Evolutionary conservation across 2,797 vertebrate species (phyloP).

Genomic region (Pogoniulus pusillus): DNA sequence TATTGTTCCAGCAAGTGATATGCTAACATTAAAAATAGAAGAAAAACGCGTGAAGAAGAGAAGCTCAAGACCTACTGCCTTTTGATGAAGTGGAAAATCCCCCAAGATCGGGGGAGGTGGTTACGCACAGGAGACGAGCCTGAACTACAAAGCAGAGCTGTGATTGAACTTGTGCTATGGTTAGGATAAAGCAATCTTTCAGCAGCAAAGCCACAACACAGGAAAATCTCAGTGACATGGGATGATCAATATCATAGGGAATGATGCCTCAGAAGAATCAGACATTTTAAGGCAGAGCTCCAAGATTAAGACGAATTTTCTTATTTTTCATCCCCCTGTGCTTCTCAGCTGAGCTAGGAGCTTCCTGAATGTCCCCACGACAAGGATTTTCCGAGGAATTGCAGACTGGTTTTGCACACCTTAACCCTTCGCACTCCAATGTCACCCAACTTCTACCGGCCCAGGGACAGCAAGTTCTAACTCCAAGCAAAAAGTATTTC

Average conservation of each 20-base stretch:
- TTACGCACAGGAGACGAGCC: neutral
- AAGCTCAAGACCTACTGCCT: slow-evolving; percentile 19
- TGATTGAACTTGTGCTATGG: neutral
- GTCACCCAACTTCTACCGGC: neutral
- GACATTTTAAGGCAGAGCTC: neutral
- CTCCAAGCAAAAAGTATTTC: neutral
- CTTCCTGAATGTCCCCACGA: neutral
- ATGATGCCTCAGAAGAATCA: neutral
- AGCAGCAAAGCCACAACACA: neutral
- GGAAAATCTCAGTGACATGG: neutral
- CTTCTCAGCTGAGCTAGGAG: neutral
- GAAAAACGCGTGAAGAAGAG: slow-evolving; percentile 11
- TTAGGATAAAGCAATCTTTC: slow-evolving; percentile 12
- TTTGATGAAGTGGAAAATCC: slow-evolving; percentile 28
- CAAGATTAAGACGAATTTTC: neutral
- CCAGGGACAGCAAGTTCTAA: neutral
- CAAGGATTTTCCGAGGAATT: neutral
- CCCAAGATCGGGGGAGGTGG: neutral
- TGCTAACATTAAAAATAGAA: slow-evolving; percentile 34
- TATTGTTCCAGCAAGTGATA: slow-evolving; percentile 9
- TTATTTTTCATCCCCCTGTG: neutral
- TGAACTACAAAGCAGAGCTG: slow-evolving; percentile 17
- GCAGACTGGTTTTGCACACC: neutral
- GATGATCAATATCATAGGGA: slow-evolving; percentile 21
- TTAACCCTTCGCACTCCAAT: neutral